Conservation (phyloP, 2,797 vertebrate genomes). For the Muscicapa comitata region DNA sequence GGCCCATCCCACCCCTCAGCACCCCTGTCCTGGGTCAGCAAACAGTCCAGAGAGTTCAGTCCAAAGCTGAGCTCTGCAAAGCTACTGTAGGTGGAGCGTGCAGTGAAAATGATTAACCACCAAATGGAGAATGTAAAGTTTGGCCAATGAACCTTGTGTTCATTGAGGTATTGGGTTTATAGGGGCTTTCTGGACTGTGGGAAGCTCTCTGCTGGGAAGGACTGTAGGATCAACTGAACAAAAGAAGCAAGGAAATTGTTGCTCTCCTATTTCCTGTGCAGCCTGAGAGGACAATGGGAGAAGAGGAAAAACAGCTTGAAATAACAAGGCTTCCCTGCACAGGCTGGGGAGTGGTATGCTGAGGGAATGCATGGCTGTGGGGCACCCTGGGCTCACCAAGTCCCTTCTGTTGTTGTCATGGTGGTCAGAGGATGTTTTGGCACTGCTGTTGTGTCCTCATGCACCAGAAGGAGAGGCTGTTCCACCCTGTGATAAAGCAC, state of each 20-base stretch:
- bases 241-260: background rate
- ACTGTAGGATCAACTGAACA: background rate
- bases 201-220: background rate
- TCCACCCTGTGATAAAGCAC: background rate
- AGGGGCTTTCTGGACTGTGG: background rate
- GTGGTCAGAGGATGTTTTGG: background rate
- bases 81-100: background rate
- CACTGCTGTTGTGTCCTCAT: fast-evolving
- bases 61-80: background rate
- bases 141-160: background rate
- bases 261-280: background rate
- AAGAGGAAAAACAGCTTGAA: slow-evolving; percentile 1
- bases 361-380: background rate
- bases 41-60: background rate
- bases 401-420: background rate
- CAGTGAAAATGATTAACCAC: slow-evolving; percentile 13
- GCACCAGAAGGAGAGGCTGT: background rate
- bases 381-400: background rate
- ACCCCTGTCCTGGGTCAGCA: background rate
- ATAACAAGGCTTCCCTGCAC: background rate
- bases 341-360: fast-evolving
- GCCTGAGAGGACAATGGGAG: background rate
- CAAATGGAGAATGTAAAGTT: background rate
- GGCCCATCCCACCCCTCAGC: background rate
- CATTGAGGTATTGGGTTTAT: background rate